These are phyloP conservation scores for Danio aesculapii DNA, from an alignment of 2,797 vertebrate species.

Conservation along the genomic window DNA sequence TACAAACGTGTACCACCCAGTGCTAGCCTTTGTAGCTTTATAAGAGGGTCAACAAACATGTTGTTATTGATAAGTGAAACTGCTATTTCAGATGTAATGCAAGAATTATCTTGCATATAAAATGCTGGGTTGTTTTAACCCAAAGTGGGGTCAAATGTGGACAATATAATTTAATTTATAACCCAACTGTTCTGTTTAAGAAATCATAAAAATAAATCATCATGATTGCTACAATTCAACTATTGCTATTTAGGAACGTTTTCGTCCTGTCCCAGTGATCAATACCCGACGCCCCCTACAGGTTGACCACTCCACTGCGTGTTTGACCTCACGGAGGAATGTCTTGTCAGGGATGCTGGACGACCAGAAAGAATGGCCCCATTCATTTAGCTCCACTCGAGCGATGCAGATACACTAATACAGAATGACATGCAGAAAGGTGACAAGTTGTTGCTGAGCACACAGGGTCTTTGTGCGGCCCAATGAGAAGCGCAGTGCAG, in stretches of 20 bases:
- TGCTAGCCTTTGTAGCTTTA: too few species aligned
- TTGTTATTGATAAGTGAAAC: neutral
- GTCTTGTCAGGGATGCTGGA: constrained; percentile 59
- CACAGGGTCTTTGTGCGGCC: constrained; percentile 72
- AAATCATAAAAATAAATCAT: neutral
- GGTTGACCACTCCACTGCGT: constrained; percentile 31
- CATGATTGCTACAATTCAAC: neutral
- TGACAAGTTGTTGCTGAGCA: constrained; percentile 73
- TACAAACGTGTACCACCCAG: too few species aligned
- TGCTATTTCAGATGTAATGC: too few species aligned
- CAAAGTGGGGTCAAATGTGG: too few species aligned
- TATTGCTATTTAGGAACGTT: constrained; percentile 14
- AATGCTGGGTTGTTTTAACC: too few species aligned
- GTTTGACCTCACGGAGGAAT: constrained; percentile 63
- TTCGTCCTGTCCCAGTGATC: constrained; percentile 25
- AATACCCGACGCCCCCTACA: constrained; percentile 50
- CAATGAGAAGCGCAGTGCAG: constrained; percentile 61
- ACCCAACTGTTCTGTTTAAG: too few species aligned
- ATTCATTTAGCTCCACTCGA: constrained; percentile 76
- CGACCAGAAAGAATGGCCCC: constrained; percentile 75
- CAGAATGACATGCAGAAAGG: constrained; percentile 75
- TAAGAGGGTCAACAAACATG: neutral
- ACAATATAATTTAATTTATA: too few species aligned
- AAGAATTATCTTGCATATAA: too few species aligned
- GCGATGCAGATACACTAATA: constrained; percentile 71